Conservation (phyloP, 2,113 vertebrate genomes). For the Catharus minimus region DNA sequence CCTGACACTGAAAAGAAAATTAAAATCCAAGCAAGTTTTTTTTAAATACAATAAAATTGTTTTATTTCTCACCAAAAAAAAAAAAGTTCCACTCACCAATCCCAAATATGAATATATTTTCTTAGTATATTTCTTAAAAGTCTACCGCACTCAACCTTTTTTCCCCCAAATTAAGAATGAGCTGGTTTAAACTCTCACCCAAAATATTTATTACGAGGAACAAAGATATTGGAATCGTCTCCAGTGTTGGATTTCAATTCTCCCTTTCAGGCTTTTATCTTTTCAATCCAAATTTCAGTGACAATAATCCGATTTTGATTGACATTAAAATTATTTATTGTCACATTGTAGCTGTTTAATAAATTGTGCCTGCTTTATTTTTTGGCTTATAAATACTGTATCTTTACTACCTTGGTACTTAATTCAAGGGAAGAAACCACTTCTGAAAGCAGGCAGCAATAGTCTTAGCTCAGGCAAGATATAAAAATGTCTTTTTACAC, state of each 20-base stretch:
- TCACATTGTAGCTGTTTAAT: constrained; percentile 64
- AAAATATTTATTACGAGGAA: constrained; percentile 55
- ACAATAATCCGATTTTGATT: constrained; percentile 67
- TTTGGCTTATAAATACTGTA: constrained; percentile 26
- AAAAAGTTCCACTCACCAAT: neutral
- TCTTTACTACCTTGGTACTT: constrained; percentile 47
- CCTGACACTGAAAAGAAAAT: neutral
- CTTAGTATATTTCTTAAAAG: neutral
- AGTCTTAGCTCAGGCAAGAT: neutral
- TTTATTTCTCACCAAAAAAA: neutral
- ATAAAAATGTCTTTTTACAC: neutral
- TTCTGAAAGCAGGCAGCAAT: constrained; percentile 7
- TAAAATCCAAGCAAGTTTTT: neutral
- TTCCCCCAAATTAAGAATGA: constrained; percentile 6
- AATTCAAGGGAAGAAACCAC: constrained; percentile 25
- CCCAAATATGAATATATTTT: neutral
- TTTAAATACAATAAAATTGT: neutral
- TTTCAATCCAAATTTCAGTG: constrained; percentile 64
- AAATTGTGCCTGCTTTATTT: constrained; percentile 61
- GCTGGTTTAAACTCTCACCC: constrained; percentile 51
- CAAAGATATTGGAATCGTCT: constrained; percentile 50
- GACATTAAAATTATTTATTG: constrained; percentile 72
- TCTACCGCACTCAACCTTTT: neutral
- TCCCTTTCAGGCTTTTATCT: constrained; percentile 52
- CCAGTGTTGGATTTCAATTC: constrained; percentile 32